Evolutionary conservation across 1,140 invertebrate genomes (phyloP), one percentile per base, ranked within the genome.

Genomic region (Drosophila pseudoobscura): DNA sequence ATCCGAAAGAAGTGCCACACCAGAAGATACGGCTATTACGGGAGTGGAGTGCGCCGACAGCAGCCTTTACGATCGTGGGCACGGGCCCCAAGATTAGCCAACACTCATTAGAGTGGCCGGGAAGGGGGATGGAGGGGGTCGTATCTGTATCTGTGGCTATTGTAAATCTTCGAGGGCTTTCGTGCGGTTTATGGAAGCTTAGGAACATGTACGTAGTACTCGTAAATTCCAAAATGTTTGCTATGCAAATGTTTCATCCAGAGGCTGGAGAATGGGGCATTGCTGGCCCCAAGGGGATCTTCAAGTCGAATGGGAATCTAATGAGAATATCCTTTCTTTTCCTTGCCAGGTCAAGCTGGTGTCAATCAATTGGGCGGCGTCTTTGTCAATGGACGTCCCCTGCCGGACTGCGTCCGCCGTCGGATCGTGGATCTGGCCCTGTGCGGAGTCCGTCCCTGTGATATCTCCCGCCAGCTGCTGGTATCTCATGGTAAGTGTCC

Each of bases 351-450:
- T 91, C 97, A 98, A 93, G 97, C 97, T 6, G 98, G 97, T 68
- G 97, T 99, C 13, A 99, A 99, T 93, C 98, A 99, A 93, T 92
- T 99, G 77, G 98, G 98, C 41, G 98, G 98, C 31, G 97, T 98
- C 35, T 99, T 99, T 91, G 98, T 99, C 3, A 99, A 99, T 91
- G 98, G 98, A 0, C 94, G 98, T 6, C 98, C 98, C 1, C 93
- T 99, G 41, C 98, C 98, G 15, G 97, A 98, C 91, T 97, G 96
- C 80, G 97, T 99, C n/a, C 94, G 98, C 52, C 95, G 97, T 69
- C 94, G 97, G 66, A 99, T 99, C 78, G 97, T 99, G 0, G 97
- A 99, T 90, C 92, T 99, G 82, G 97, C 98, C 15, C 93, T 98
- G 59, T 94, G 98, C 90, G 96, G 96, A 6, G 97, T 99, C 0